Evolutionary conservation across 2,888 invertebrate genomes (phyloP), one percentile per base, ranked within the genome.

Genomic region (Vanessa cardui): DNA sequence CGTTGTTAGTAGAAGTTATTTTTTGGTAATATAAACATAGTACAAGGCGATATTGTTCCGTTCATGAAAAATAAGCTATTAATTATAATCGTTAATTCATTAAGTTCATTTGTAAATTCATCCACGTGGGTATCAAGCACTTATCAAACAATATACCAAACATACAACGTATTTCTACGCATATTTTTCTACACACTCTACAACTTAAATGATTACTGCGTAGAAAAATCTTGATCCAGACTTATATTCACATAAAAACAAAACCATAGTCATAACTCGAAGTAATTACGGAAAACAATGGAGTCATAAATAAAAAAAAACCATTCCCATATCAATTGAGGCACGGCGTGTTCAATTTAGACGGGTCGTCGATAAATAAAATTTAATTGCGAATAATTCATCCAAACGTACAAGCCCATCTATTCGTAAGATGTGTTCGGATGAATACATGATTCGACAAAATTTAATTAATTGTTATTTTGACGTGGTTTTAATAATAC

Each of bases 381-480:
- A 69, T 61, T 66, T 66, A 71, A 71, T 69, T 69, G 69, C 66
- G 45, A 61, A 64, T 71, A 64, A 69, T 66, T 66, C 66, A 69
- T 66, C 58, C 56, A 50, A 54, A 44, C 56, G 31, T 33, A 54
- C 31, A n/a, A 20, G n/a, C 39, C 52, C 21, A 54, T 49, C 20
- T n/a, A 54, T 50, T 18, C 39, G 39, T 31, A 56, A 56, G 33
- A 56, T 56, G 3, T 39, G 33, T 39, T 33, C 39, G 16, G 7
- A 54, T 26, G 2, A 15, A 54, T 7, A 21, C 16, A 54, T 21
- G 3, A 31, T 16, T 54, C n/a, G 52, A 54, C 31, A 16, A 16
- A 54, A 54, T 31, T 26, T 26, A 26, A 26, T 26, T 3, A 1
- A 5, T 26, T 26, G 26, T 26, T 26, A 5, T 26, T 26, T 26